Evolutionary conservation across 2,113 vertebrate species (phyloP).

Genomic region (Sisor rabdophorus): DNA sequence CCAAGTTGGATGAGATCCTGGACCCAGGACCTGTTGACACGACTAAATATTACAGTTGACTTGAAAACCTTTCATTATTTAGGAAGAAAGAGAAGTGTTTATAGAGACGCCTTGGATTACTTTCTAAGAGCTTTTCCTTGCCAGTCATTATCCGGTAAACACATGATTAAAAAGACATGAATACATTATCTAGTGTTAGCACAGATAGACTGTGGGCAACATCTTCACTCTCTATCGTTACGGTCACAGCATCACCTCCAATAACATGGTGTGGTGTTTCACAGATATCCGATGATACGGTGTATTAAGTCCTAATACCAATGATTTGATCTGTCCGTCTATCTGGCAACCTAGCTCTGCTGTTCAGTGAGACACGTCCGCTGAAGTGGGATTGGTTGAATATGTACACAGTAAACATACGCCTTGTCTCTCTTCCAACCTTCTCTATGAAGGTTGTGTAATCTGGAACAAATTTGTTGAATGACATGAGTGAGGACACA

Average conservation of each 20-base stretch:
- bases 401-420: background rate
- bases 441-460: slow-evolving; percentile 12
- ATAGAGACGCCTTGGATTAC: background rate
- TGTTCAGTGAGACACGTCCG: background rate
- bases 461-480: background rate
- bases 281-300: background rate
- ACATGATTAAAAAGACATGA: background rate
- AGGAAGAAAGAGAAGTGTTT: background rate
- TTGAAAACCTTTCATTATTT: background rate
- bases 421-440: background rate
- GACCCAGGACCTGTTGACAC: background rate
- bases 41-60: background rate
- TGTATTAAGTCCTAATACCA: background rate
- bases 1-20: background rate
- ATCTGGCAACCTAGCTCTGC: background rate
- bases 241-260: background rate
- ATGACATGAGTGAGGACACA: slow-evolving; percentile 12
- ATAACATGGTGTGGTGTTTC: too few relatives aligned
- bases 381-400: background rate
- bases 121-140: background rate
- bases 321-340: slow-evolving; percentile 12
- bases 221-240: slow-evolving; percentile 5
- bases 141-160: too few relatives aligned
- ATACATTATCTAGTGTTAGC: background rate
- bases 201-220: background rate